Evolutionary conservation across 37 sponge, comb jelly and placozoan species (phyloP), one percentile per base, ranked within the genome.

Genomic region (Axinella damicornis): DNA sequence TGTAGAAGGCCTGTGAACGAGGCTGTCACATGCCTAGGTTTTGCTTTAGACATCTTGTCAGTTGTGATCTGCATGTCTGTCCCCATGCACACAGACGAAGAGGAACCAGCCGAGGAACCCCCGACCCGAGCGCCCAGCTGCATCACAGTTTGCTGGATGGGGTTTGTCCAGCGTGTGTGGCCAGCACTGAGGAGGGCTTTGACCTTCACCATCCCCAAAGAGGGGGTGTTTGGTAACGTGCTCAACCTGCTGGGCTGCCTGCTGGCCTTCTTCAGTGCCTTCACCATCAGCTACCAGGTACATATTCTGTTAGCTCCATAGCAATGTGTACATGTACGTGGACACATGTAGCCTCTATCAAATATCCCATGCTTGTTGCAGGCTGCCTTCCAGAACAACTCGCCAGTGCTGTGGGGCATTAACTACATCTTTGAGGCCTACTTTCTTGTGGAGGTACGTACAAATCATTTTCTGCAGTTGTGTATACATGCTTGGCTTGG

Each of bases 211-310:
- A 75, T 91, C n/a, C 60, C 71, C 35, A 64, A 69, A 2, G 61
- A 62, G 16, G 73, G 76, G 40, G 28, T 59, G 32, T 69, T 76
- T 41, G 80, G 74, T 63, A 32, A 55, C 17, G 63, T 77, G 13
- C 25, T 91, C 9, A 32, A 65, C 17, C 77, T 85, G 37, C 53
- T 81, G 15, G 85, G 80, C 61, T 83, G 76, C 69, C 55, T 88
- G 21, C 38, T 88, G 59, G 70, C 89, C 5, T 93, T 74, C 61
- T 38, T 81, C 31, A 93, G 93, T 68, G 69, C 74, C 60, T 81
- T 93, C 71, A 79, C 86, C 11, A 62, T 88, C 80, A 85, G 63
- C 54, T 93, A 88, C 71, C 93, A 93, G 70, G 91, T 81, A 65
- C 27, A 46, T 46, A 46, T 4, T 12, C 46, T n/a, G n/a, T n/a